Base-by-base conservation (phyloP, 2,888 invertebrate genomes). In the Gisinianus flammeolus region DNA sequence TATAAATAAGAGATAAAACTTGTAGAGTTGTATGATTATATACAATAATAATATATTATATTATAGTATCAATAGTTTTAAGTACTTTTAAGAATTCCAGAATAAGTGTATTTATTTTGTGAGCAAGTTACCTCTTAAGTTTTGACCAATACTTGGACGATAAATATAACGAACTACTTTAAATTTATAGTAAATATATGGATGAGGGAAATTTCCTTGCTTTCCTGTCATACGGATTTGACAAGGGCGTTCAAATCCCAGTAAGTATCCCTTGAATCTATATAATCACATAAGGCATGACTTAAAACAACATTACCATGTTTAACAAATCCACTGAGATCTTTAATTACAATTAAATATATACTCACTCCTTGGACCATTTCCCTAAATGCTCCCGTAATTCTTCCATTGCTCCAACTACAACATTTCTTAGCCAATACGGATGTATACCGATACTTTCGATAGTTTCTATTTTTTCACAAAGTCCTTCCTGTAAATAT, bases 391-490 rank as follows among this genome's bases (percentile, higher is more conserved):
- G 33, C 30, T 52, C 26, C 28, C 70, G 52, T 4, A 77, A 24
- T 52, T 77, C 77, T 64, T 77, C 77, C 70, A 77, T 77, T 19
- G 77, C 69, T 24, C 77, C 77, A n/a, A 12, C 2, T 6, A 70
- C 70, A 19, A 70, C 16, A 70, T 70, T 54, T 31, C 64, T 12
- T 6, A 77, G 22, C 77, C 77, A 77, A 58, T 62, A 77, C 8
- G 77, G 77, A 22, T 77, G 77, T 26, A 77, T 77, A 16, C 77
- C 77, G 1, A 77, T 58, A 30, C 64, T 56, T 31, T 77, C 77
- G 2, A 26, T 64, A 0, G 77, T 44, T 71, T 77, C 77, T 44
- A 74, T 64, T 56, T 71, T 35, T n/a, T 30, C 52, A 71, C 71
- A 71, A 52, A 71, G 24, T 31, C 71, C 71, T 22, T 71, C 30